Evolutionary conservation across 2,113 vertebrate species (phyloP), one percentile per base, ranked within the genome.

Genomic region (Cromileptes altivelis): DNA sequence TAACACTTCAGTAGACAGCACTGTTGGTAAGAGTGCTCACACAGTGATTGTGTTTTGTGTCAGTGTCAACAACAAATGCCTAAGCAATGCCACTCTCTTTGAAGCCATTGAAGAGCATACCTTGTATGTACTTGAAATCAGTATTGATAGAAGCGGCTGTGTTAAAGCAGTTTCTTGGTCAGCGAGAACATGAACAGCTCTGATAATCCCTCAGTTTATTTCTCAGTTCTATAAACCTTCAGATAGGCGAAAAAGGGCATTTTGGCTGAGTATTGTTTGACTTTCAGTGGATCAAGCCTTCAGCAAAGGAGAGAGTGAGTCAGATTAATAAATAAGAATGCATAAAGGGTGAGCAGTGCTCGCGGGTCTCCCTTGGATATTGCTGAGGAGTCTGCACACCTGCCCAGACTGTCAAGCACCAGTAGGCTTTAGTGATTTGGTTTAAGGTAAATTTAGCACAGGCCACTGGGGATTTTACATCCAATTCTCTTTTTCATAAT

Each of bases 401-500:
- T 94, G 91, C 87, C 85, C 83, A 79, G 87, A 91, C 93, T 92
- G 93, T 93, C 91, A 94, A 94, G 94, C 94, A 92, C 93, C 92
- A 91, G 90, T 90, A 91, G 89, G 88, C 91, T 94, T 94, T 89
- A 91, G 88, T 93, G 93, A 94, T 95, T 93, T 94, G 91, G 94
- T 94, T 95, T 91, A 92, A 93, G 91, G 91, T 92, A 94, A 94
- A 95, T 95, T 95, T 94, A 94, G 91, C 92, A 88, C 90, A 89
- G 70, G 85, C 89, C 89, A 69, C 92, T 70, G 76, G 93, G 92
- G 93, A 93, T 89, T 86, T 86, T 85, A 91, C 93, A 93, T 95
- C 92, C 91, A 93, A 94, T 95, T 93, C 85, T 88, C 77, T 84
- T 75, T 87, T 93, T 78, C 82, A 88, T 91, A 91, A 94, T 86